Conservation (phyloP, 1,140 invertebrate genomes). For the Drosophila bocqueti region DNA sequence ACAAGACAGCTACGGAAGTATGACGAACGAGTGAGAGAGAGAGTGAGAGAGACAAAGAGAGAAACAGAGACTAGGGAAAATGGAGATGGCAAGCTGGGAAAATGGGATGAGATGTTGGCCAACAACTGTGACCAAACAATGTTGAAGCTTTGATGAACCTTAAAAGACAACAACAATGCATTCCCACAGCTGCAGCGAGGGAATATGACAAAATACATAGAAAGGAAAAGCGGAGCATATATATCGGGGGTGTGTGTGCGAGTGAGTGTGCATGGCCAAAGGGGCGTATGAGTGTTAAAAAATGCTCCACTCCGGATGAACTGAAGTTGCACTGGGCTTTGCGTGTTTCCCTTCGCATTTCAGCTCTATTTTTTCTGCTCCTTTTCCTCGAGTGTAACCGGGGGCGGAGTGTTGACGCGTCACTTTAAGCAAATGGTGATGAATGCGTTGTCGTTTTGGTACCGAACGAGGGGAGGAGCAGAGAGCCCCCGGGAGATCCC, state of each 20-base stretch:
- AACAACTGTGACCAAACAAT: constrained; percentile 83
- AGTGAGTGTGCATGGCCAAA: constrained; percentile 59
- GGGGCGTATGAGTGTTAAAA: constrained; percentile 82
- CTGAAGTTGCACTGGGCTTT: constrained; percentile 64
- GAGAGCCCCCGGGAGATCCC: constrained; percentile 1
- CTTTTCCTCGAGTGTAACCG: constrained; percentile 18
- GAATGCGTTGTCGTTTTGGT: constrained; percentile 65
- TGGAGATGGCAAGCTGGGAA: neutral
- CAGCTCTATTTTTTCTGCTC: neutral
- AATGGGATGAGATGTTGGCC: constrained; percentile 48
- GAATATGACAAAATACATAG: constrained; percentile 78
- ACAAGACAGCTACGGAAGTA: constrained; percentile 79
- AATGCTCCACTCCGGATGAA: constrained; percentile 78
- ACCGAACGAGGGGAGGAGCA: neutral
- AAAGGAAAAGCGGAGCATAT: constrained; percentile 9
- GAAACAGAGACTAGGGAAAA: neutral
- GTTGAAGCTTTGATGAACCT: constrained; percentile 83
- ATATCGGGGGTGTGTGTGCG: constrained; percentile 1
- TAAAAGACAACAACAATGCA: constrained; percentile 68
- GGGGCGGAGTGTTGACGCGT: constrained; percentile 57
- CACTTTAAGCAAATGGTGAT: constrained; percentile 81
- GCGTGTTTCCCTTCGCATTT: constrained; percentile 15
- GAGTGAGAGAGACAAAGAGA: neutral
- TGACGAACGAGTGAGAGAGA: constrained; percentile 56
- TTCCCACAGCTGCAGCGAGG: constrained; percentile 39